A percentile compares a stretch with the other conserved stretches of the same genome.
phyloP scores from a whole-genome alignment of 2,797 vertebrate genomes.

The Thunnus albacares region DNA sequence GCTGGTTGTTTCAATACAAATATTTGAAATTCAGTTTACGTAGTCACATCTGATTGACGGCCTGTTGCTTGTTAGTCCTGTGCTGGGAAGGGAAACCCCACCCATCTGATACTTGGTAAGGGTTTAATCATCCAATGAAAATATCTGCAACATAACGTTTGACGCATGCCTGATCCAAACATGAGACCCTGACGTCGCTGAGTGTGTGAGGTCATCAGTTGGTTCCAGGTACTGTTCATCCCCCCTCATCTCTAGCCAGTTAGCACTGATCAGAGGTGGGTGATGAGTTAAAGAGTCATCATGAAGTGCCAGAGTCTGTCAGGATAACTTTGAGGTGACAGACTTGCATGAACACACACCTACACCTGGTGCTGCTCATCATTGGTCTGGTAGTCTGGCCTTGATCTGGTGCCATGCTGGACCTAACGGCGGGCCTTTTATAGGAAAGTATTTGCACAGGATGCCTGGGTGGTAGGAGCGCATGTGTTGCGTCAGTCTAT shows the following conservation, averaged over 20 bases:
- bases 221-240: constrained; percentile 30
- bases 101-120: background rate
- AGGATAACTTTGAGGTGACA: constrained; percentile 21
- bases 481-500: background rate
- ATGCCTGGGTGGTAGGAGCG: constrained; percentile 31
- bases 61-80: background rate
- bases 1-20: constrained; percentile 18
- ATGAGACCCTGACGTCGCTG: background rate
- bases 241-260: constrained; percentile 17
- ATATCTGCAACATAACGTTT: background rate
- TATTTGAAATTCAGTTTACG: constrained; percentile 31
- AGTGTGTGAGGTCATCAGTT: constrained; percentile 34
- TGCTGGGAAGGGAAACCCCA: constrained; percentile 2
- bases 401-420: constrained; percentile 28
- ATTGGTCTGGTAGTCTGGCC: constrained; percentile 34
- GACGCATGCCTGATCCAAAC: background rate
- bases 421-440: constrained; percentile 60
- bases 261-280: constrained; percentile 19
- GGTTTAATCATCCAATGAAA: constrained; percentile 30
- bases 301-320: constrained; percentile 5
- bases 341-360: constrained; percentile 39
- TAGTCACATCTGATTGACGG: constrained; percentile 19
- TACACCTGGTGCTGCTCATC: constrained; percentile 72
- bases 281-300: constrained; percentile 51
- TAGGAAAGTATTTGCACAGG: constrained; percentile 58